These are phyloP conservation scores for Ostrea edulis DNA, from an alignment of 1,140 invertebrate genomes.

Conservation along the genomic window DNA sequence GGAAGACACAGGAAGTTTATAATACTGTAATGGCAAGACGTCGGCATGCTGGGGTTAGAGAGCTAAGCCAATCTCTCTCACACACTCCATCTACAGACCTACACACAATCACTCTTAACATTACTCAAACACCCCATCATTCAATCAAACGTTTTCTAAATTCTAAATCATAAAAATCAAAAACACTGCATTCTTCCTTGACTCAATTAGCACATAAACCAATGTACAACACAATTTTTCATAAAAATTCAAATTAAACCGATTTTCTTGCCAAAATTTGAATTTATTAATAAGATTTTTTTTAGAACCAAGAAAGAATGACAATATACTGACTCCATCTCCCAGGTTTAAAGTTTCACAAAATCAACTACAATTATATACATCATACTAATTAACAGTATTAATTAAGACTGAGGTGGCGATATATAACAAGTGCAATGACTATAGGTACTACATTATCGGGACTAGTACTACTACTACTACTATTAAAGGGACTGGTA, in stretches of 20 bases:
- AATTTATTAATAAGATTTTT: too few species aligned
- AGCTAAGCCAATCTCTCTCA: neutral
- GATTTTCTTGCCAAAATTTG: too few species aligned
- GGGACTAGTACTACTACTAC: neutral
- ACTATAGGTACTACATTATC: neutral
- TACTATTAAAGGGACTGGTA: too few species aligned
- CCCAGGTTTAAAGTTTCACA: too few species aligned
- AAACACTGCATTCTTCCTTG: neutral
- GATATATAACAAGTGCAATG: neutral
- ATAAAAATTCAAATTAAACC: too few species aligned
- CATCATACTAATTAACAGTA: too few species aligned
- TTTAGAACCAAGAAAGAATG: too few species aligned
- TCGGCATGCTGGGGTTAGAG: neutral
- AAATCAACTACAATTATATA: too few species aligned
- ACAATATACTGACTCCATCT: too few species aligned
- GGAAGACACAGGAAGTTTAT: conserved; percentile 20
- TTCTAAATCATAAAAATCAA: neutral
- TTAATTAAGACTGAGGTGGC: neutral
- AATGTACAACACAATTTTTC: neutral
- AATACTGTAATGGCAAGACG: conserved; percentile 29
- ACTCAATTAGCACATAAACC: neutral
- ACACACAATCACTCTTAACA: neutral
- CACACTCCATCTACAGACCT: neutral
- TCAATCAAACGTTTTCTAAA: neutral
- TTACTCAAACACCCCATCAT: neutral